phyloP scores from a whole-genome alignment of 2,113 vertebrate species.

The Thermophis baileyi region DNA sequence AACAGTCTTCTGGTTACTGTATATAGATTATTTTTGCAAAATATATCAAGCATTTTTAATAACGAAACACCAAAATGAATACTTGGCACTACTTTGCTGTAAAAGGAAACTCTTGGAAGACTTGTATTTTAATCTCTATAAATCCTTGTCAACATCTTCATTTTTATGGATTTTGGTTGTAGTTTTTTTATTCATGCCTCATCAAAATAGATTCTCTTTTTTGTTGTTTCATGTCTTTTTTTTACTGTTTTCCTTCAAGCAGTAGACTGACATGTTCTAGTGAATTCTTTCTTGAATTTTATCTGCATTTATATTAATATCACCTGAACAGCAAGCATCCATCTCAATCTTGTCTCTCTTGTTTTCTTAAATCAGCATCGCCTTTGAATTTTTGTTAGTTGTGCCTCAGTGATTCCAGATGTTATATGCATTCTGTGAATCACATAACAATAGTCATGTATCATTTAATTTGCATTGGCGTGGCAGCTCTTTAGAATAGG shows the following conservation, averaged over 20 bases:
- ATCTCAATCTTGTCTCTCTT: not conserved
- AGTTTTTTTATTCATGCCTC: not conserved
- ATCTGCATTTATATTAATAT: slow-evolving; percentile 19
- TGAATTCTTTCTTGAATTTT: slow-evolving; percentile 7
- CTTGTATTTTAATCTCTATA: not conserved
- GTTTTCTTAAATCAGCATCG: slow-evolving; percentile 27
- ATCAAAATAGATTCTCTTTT: not conserved
- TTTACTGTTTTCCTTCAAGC: not conserved
- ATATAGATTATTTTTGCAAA: not conserved
- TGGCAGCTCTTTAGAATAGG: not conserved
- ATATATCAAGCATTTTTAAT: not conserved
- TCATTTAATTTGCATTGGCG: slow-evolving; percentile 45
- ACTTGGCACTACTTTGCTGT: not conserved
- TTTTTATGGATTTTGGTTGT: not conserved
- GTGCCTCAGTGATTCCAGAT: slow-evolving; percentile 44
- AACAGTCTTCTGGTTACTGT: not conserved
- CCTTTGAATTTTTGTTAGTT: slow-evolving; percentile 35
- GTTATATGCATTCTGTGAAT: slow-evolving; percentile 41
- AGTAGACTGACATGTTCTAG: not conserved
- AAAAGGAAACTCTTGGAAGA: not conserved
- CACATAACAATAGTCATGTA: not conserved
- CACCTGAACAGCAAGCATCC: slow-evolving; percentile 14
- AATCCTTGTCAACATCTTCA: not conserved
- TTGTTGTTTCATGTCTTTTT: slow-evolving; percentile 11
- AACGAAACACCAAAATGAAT: not conserved